Evolutionary conservation across 2,888 invertebrate species (phyloP), one percentile per base, ranked within the genome.

Genomic region (Sminthurinus aureus): DNA sequence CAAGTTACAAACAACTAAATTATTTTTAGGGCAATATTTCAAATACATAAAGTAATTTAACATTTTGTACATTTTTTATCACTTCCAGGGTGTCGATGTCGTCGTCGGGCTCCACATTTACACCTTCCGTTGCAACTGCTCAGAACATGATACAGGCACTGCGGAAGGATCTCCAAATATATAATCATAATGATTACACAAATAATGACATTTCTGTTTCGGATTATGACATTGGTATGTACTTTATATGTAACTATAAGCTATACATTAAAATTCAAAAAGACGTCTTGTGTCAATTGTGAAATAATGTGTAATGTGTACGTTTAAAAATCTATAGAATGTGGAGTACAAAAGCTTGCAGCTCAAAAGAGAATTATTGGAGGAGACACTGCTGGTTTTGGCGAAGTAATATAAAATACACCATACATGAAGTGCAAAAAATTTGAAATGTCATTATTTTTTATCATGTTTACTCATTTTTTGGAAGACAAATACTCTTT

Each of bases 311-410:
- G 15, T 82, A 89, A 38, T 38, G 3, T 38, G 38, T 38, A 38
- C 6, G 38, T 6, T 6, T 38, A 6, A 4, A 38, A n/a, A n/a
- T n/a, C n/a, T n/a, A 38, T 38, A 38, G 89, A 94, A 87, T 95
- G 95, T 88, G 95, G 95, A 0, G 89, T 94, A 18, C 93, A 95
- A 0, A 91, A 93, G 0, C 91, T 91, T 89, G 90, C 89, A 86
- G 89, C 90, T 76, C 93, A 94, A 89, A 95, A 95, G 90, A 91
- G 96, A 79, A 96, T 96, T 85, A 95, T 96, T 71, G 96, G 96
- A 0, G 96, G 96, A 0, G 91, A 94, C 4, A 94, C 95, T 87
- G 96, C 96, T 0, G 91, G 92, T 87, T 95, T 93, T 89, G 0
- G 95, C 95, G 91, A 95, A 94, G 52, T 52, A 52, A 52, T 11